Conservation (phyloP, 2,113 vertebrate species). For the Romanogobio albipinnatus region DNA sequence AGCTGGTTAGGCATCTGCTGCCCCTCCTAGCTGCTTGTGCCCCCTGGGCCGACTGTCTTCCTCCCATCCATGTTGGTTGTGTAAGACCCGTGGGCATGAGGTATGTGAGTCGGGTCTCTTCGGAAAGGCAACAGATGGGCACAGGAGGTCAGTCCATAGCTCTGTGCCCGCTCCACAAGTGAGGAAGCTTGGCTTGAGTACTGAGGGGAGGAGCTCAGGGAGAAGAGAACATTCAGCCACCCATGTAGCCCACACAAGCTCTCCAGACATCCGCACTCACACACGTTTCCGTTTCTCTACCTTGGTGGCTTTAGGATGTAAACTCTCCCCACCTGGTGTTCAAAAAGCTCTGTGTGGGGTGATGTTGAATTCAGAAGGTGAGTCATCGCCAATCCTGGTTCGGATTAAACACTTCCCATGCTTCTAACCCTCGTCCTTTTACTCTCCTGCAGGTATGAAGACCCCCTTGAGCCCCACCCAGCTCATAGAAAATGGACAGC, state of each 20-base stretch:
- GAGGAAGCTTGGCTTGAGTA: conserved; percentile 32
- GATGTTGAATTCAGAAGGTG: conserved; percentile 29
- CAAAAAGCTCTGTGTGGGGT: conserved; percentile 10
- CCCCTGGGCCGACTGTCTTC: not conserved
- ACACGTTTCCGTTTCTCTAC: conserved; percentile 22
- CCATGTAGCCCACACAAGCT: conserved; percentile 55
- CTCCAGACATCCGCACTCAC: conserved; percentile 50
- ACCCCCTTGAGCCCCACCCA: conserved; percentile 81
- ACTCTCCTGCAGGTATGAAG: conserved; percentile 80
- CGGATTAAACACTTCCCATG: conserved; percentile 42
- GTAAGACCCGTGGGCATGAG: conserved; percentile 59
- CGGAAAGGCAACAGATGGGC: conserved; percentile 62
- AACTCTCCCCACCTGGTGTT: conserved; percentile 26
- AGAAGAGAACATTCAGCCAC: conserved; percentile 32
- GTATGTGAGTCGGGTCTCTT: conserved; percentile 63
- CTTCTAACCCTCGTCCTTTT: conserved; percentile 45
- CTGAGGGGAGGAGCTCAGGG: conserved; percentile 42
- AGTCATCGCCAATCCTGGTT: conserved; percentile 26
- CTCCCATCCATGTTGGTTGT: conserved; percentile 46
- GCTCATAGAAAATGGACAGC: conserved; percentile 81
- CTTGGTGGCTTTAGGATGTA: conserved; percentile 23
- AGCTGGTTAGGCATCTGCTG: not conserved
- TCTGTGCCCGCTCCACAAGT: conserved; percentile 43
- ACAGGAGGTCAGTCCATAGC: conserved; percentile 57
- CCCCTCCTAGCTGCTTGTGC: not conserved